A percentile compares a stretch with the other conserved stretches of the same genome.
Conservation (phyloP, 2,113 vertebrate species). For the Strigops habroptila region DNA sequence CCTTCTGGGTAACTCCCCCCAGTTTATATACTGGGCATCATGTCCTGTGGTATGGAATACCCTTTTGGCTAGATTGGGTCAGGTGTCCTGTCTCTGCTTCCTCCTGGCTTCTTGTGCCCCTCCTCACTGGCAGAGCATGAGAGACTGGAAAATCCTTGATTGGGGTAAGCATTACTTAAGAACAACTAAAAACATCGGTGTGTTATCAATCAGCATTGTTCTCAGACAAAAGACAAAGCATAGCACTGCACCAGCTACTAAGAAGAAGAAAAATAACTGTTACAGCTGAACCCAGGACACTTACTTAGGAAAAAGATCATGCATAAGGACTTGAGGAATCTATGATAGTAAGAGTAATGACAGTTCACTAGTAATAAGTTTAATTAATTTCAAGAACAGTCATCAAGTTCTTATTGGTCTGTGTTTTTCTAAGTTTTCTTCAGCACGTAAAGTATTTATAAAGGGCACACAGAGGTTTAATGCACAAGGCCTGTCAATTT, state of each 20-base stretch:
- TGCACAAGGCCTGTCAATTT: not conserved
- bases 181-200: not conserved
- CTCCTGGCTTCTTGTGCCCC: not conserved
- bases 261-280: not conserved
- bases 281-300: not conserved
- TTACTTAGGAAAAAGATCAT: not conserved
- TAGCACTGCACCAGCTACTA: not conserved
- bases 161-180: not conserved
- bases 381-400: not conserved
- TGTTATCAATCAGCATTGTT: not conserved
- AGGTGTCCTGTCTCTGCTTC: not conserved
- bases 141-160: not conserved
- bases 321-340: not conserved
- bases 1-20: not conserved
- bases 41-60: not conserved
- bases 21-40: not conserved
- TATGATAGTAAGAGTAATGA: not conserved
- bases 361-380: not conserved
- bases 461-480: not conserved
- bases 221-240: not conserved
- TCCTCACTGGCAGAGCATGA: not conserved
- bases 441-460: slow-evolving; percentile 6
- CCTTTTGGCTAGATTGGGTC: not conserved
- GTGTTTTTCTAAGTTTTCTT: not conserved
- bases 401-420: not conserved